phyloP scores from a whole-genome alignment of 2,113 vertebrate species.

The Lycaon pictus region DNA sequence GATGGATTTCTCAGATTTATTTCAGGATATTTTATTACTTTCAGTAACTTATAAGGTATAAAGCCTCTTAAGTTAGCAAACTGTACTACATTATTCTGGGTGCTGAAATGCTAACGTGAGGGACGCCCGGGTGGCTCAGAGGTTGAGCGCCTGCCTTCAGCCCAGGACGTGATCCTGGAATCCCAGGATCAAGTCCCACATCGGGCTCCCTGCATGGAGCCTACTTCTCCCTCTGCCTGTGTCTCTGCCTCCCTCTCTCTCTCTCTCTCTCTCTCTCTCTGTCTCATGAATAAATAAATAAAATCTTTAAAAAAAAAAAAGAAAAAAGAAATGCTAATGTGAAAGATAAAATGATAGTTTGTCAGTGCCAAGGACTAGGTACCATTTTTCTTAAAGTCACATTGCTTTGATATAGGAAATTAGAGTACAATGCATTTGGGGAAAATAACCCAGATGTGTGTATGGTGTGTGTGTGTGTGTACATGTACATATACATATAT shows the following conservation, averaged over 20 bases:
- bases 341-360: constrained; percentile 25
- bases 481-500: not conserved
- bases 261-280: too few species aligned
- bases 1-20: not conserved
- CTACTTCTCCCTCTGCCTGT: too few species aligned
- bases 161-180: too few species aligned
- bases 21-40: constrained; percentile 47
- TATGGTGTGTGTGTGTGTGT: not conserved
- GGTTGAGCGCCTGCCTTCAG: too few species aligned
- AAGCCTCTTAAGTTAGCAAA: constrained; percentile 4
- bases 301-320: too few species aligned
- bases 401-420: not conserved
- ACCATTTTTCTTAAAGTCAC: not conserved
- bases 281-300: too few species aligned
- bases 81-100: not conserved
- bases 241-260: too few species aligned
- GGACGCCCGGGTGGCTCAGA: too few species aligned
- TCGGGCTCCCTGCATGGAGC: too few species aligned
- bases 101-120: not conserved
- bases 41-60: not conserved
- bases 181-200: too few species aligned
- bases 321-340: not conserved
- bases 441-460: not conserved
- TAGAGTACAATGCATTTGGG: not conserved
- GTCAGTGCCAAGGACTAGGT: not conserved